These are phyloP conservation scores for Rhipidura dahli DNA, from an alignment of 2,113 vertebrate species.

Conservation along the genomic window DNA sequence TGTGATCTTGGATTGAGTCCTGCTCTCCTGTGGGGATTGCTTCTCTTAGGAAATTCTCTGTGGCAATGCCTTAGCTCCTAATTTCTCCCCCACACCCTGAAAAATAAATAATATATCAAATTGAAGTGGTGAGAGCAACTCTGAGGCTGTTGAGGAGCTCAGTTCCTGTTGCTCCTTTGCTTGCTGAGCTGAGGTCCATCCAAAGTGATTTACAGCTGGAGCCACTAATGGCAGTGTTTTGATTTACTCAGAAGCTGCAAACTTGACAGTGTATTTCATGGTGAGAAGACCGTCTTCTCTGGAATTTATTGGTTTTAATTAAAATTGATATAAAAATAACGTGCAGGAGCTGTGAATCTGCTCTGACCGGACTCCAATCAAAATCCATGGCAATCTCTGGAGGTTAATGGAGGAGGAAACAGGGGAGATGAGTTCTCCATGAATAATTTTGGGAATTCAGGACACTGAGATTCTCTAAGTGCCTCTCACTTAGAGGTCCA, in stretches of 20 bases:
- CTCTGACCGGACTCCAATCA: neutral
- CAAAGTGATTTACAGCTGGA: neutral
- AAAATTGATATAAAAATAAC: neutral
- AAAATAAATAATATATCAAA: neutral
- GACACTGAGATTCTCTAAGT: neutral
- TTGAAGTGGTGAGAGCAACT: accelerated
- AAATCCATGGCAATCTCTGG: neutral
- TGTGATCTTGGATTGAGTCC: neutral
- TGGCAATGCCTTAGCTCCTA: neutral
- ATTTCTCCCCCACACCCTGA: neutral
- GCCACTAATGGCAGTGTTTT: neutral
- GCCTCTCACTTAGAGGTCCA: neutral
- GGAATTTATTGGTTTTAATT: conserved; percentile 16
- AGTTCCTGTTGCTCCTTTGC: neutral
- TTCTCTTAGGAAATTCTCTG: neutral
- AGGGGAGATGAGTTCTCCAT: neutral
- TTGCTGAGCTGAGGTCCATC: neutral
- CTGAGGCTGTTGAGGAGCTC: neutral
- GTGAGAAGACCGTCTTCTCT: neutral
- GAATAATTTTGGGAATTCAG: neutral
- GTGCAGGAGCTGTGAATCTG: neutral
- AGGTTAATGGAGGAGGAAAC: neutral
- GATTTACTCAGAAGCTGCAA: neutral
- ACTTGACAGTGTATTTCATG: neutral
- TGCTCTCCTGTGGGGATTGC: accelerated